These are phyloP conservation scores for Drosophila aldrichi DNA, from an alignment of 2,888 invertebrate species.

Conservation along the genomic window DNA sequence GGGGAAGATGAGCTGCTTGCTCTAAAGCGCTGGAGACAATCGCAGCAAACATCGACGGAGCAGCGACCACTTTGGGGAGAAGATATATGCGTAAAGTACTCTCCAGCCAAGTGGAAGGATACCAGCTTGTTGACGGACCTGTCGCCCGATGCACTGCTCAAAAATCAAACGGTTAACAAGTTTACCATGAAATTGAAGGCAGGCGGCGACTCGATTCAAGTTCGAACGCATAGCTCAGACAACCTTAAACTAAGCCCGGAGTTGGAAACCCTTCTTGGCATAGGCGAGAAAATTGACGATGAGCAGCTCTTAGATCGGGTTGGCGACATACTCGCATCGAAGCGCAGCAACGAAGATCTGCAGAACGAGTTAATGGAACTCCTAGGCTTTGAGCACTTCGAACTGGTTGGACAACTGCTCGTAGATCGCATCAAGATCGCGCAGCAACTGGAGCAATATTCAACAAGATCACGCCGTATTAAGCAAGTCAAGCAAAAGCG, in stretches of 20 bases:
- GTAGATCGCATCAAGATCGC: slow-evolving; percentile 88
- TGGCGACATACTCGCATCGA: slow-evolving; percentile 87
- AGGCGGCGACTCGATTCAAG: not conserved
- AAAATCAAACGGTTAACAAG: slow-evolving; percentile 57
- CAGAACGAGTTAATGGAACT: slow-evolving; percentile 95
- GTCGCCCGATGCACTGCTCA: slow-evolving; percentile 65
- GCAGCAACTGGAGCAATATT: slow-evolving; percentile 80
- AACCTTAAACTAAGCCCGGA: slow-evolving; percentile 58
- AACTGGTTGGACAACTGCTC: slow-evolving; percentile 89
- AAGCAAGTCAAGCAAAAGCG: slow-evolving; percentile 69
- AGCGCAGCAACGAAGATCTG: slow-evolving; percentile 89
- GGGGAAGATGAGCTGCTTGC: slow-evolving; percentile 86
- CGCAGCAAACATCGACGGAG: slow-evolving; percentile 19
- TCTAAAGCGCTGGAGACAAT: slow-evolving; percentile 85
- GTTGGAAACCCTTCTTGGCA: slow-evolving; percentile 66
- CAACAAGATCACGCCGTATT: slow-evolving; percentile 76
- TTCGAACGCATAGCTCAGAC: not conserved
- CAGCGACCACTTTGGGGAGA: slow-evolving; percentile 72
- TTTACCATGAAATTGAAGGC: slow-evolving; percentile 75
- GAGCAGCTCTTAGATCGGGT: slow-evolving; percentile 67
- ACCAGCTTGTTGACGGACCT: slow-evolving; percentile 69
- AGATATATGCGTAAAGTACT: slow-evolving; percentile 60
- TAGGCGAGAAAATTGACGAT: slow-evolving; percentile 76
- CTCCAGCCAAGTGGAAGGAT: slow-evolving; percentile 44
- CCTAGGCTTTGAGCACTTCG: slow-evolving; percentile 93